Evolutionary conservation across 2,113 vertebrate species (phyloP).

Genomic region (Ammodytes marinus): DNA sequence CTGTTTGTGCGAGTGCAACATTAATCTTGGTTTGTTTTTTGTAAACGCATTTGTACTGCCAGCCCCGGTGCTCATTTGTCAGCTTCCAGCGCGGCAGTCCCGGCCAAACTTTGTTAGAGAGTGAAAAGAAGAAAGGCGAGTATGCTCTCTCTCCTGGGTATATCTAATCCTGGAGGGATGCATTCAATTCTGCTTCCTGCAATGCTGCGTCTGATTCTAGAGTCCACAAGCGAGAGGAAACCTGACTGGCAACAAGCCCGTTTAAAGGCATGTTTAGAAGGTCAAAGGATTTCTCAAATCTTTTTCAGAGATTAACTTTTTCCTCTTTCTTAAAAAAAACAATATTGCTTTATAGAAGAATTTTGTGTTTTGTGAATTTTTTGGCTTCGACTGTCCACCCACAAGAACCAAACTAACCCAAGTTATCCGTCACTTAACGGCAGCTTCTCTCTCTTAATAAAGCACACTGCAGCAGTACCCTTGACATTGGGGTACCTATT

Average conservation of each 20-base stretch:
- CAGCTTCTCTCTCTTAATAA: neutral
- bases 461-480: too few relatives aligned
- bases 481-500: too few relatives aligned
- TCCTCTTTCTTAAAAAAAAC: too few relatives aligned
- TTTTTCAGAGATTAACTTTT: neutral
- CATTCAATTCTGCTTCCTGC: constrained; percentile 69
- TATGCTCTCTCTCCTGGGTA: constrained; percentile 31
- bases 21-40: constrained; percentile 40
- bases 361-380: neutral
- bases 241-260: constrained; percentile 33
- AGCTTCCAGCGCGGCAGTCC: constrained; percentile 43
- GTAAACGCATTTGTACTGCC: constrained; percentile 54
- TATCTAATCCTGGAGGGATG: constrained; percentile 42
- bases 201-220: constrained; percentile 41
- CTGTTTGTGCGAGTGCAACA: neutral
- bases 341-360: neutral
- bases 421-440: neutral
- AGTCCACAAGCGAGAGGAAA: constrained; percentile 46
- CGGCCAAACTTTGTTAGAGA: constrained; percentile 45
- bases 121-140: constrained; percentile 38
- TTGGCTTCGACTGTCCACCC: neutral
- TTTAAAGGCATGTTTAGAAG: constrained; percentile 31
- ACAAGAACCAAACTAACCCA: neutral
- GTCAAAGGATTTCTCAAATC: constrained; percentile 3
- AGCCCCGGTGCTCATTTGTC: constrained; percentile 43